Base-by-base conservation (phyloP, 2,113 vertebrate genomes). In the Sander vitreus region DNA sequence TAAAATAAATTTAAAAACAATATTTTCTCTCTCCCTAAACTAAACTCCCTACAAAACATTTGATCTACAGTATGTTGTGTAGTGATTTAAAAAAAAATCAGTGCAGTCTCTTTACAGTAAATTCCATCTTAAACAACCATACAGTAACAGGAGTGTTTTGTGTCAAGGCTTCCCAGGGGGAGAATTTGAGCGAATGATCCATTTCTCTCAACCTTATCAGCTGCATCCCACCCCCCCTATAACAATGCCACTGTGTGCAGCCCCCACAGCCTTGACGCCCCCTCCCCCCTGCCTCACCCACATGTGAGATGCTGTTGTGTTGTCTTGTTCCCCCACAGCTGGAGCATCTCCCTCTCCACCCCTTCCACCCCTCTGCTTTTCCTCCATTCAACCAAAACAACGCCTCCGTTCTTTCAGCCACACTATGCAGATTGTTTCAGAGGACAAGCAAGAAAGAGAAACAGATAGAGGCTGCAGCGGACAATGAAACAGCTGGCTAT, bases 401-500 rank as follows among this genome's bases (percentile, higher is more conserved):
- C 93, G 93, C 88, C 85, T 84, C 90, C 85, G 94, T 95, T 96
- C 92, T 95, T 94, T 73, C 74, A 48, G 74, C 86, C 92, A 96
- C 95, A 95, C 94, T 94, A 93, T 92, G 89, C 83, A 93, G 95
- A 95, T 96, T 96, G 95, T 96, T 95, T 88, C 63, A 69, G 90
- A 90, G 88, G 94, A 95, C 91, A 94, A 91, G 89, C 83, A 71
- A 93, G 91, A 93, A 85, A 93, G 88, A 95, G 91, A 93, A 90
- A 93, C 91, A 93, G 89, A 92, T 84, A 89, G 90, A 94, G 91
- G 90, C 90, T 81, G 88, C 80, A 25, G 80, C 77, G 88, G 93
- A 96, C 95, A 96, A 95, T 95, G 93, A 95, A 95, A 95, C 95
- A 96, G 93, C 95, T 95, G 95, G 93, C 87, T 85, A 81, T 78